Conservation (phyloP, 2,888 invertebrate species). For the Ceratothoa steindachneri region DNA sequence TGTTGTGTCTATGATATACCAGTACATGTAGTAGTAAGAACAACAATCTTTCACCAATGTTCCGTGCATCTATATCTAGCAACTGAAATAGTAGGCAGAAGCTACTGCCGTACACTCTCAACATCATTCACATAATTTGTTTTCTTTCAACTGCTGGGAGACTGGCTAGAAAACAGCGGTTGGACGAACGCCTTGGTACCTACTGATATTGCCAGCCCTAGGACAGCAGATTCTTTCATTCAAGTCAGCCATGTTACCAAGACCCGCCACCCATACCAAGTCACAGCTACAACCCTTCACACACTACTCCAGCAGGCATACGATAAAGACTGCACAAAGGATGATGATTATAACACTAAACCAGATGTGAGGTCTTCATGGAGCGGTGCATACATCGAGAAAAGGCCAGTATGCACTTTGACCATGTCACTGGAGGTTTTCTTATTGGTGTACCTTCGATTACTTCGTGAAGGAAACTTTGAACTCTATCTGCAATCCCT, state of each 20-base stretch:
- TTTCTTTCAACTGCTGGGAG: not conserved
- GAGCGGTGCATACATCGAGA: conserved; percentile 9
- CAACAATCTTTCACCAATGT: not conserved
- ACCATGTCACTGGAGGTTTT: no score
- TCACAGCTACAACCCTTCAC: no score
- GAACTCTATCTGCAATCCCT: no score
- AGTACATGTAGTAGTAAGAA: no score
- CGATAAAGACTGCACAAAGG: not conserved
- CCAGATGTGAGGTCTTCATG: not conserved
- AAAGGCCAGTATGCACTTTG: not conserved
- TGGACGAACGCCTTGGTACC: conserved; percentile 12
- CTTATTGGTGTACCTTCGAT: no score
- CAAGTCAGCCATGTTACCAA: no score
- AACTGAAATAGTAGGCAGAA: conserved; percentile 3
- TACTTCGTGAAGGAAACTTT: no score
- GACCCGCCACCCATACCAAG: no score
- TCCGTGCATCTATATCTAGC: conserved; percentile 1
- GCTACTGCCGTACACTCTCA: no score
- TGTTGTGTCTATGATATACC: no score
- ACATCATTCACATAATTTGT: conserved; percentile 16
- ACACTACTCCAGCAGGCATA: conserved; percentile 16
- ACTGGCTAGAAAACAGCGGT: conserved; percentile 15
- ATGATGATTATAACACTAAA: not conserved
- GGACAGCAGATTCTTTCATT: no score
- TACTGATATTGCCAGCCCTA: conserved; percentile 15